phyloP scores from a whole-genome alignment of 1,140 invertebrate genomes.

The Drosophila insularis region DNA sequence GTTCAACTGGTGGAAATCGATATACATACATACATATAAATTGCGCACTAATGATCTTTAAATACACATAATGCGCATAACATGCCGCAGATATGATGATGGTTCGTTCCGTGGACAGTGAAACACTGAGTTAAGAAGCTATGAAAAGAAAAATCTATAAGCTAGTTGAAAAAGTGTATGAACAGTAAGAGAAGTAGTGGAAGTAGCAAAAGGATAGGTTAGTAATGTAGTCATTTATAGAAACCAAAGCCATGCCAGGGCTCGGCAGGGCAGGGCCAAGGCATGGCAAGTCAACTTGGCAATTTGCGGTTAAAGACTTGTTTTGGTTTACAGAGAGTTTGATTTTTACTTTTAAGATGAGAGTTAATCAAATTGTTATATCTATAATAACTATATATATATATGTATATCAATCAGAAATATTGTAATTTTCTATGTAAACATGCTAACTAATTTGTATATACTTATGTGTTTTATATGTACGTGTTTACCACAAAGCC shows the following conservation, averaged over 20 bases:
- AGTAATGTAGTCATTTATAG: constrained; percentile 1
- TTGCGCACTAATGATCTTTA: constrained; percentile 75
- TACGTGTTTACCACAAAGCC: constrained; percentile 68
- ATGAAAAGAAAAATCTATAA: not conserved
- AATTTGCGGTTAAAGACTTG: not conserved
- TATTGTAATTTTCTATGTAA: constrained; percentile 23
- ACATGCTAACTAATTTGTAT: constrained; percentile 34
- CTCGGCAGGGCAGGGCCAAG: too few relatives aligned
- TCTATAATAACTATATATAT: not conserved
- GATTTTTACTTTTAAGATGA: constrained; percentile 2
- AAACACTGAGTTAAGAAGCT: constrained; percentile 5
- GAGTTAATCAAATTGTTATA: not conserved
- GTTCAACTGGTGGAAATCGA: constrained; percentile 76
- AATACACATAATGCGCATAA: constrained; percentile 65
- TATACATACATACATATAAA: constrained; percentile 60
- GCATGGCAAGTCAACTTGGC: not conserved
- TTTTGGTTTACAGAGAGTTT: not conserved
- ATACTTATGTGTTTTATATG: constrained; percentile 31
- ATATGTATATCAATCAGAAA: not conserved
- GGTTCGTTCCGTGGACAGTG: constrained; percentile 9
- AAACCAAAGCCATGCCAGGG: not conserved
- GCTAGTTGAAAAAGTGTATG: not conserved
- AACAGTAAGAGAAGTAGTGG: not conserved
- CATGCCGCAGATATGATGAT: constrained; percentile 26
- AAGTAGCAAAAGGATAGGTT: not conserved